phyloP scores from a whole-genome alignment of 2,797 vertebrate species.

The Kryptopterus vitreolus region DNA sequence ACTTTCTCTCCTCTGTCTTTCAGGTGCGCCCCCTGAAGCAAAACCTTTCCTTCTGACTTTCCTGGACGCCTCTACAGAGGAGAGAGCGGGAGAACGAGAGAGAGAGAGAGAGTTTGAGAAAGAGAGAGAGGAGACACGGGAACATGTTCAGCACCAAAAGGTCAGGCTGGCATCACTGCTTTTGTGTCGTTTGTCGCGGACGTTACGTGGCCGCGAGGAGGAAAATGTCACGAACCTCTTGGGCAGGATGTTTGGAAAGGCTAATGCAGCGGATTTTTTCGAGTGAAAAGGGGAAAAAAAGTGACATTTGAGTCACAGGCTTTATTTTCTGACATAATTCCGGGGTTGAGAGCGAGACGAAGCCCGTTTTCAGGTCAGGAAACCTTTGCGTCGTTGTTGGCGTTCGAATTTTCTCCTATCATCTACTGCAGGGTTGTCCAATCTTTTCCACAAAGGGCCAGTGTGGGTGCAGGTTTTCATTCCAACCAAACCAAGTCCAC shows the following conservation, averaged over 20 bases:
- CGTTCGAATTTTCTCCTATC: not conserved
- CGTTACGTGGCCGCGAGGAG: not conserved
- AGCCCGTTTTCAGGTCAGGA: conserved; percentile 39
- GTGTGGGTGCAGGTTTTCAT: too few relatives aligned
- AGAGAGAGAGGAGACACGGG: conserved; percentile 65
- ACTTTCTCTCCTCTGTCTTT: conserved; percentile 27
- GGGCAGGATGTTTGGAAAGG: conserved; percentile 46
- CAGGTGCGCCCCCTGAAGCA: conserved; percentile 50
- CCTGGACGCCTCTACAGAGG: conserved; percentile 55
- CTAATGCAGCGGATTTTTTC: conserved; percentile 52
- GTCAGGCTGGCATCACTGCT: conserved; percentile 67
- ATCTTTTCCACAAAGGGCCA: too few relatives aligned
- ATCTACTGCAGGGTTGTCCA: too few relatives aligned
- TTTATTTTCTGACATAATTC: conserved; percentile 31
- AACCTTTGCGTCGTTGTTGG: not conserved
- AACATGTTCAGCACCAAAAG: conserved; percentile 84
- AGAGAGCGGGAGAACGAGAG: too few relatives aligned
- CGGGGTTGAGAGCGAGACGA: conserved; percentile 20
- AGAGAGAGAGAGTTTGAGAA: too few relatives aligned
- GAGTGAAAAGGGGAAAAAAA: too few relatives aligned
- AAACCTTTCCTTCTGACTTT: conserved; percentile 39
- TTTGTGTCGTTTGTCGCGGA: conserved; percentile 40
- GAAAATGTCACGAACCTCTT: conserved; percentile 42
- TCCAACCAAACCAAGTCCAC: too few relatives aligned
- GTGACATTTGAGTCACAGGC: conserved; percentile 56